These are phyloP conservation scores for Megaustenia siamemsis DNA, from an alignment of 2,888 invertebrate species.

Conservation along the genomic window DNA sequence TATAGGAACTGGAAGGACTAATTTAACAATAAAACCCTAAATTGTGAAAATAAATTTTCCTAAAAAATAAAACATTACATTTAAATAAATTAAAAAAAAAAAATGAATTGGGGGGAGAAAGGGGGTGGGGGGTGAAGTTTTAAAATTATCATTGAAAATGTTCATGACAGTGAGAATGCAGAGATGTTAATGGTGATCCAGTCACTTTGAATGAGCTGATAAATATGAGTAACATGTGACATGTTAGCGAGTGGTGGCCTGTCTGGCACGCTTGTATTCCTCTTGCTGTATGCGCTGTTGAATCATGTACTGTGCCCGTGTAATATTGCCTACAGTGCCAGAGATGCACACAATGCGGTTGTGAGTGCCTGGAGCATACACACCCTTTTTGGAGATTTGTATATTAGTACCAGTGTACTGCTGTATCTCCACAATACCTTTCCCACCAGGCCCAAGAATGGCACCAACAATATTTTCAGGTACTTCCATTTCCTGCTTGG, in stretches of 20 bases:
- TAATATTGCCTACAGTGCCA: constrained; percentile 92
- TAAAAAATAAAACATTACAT: constrained; percentile 2
- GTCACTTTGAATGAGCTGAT: constrained; percentile 20
- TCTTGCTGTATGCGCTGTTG: constrained; percentile 97
- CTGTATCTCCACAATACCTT: constrained; percentile 97
- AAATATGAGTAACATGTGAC: constrained; percentile 3
- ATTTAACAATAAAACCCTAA: constrained; percentile 16
- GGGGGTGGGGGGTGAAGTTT: not conserved
- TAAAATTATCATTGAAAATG: constrained; percentile 40
- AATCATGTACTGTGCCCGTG: constrained; percentile 95
- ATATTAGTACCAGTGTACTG: constrained; percentile 97
- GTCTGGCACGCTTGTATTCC: constrained; percentile 95
- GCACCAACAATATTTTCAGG: constrained; percentile 96
- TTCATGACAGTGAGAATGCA: constrained; percentile 30
- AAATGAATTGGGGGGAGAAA: constrained; percentile 16
- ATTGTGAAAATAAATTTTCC: constrained; percentile 16
- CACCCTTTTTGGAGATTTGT: constrained; percentile 98
- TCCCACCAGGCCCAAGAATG: constrained; percentile 97
- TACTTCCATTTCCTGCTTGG: constrained; percentile 89
- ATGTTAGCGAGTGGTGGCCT: constrained; percentile 80
- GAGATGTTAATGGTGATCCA: constrained; percentile 22
- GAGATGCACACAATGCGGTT: constrained; percentile 98
- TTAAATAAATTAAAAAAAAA: not conserved
- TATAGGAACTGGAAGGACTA: constrained; percentile 41
- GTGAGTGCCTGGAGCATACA: constrained; percentile 97